phyloP scores from a whole-genome alignment of 30 jellyfish, hydroid and myxozoan species.

The Haliclystus octoradiatus region DNA sequence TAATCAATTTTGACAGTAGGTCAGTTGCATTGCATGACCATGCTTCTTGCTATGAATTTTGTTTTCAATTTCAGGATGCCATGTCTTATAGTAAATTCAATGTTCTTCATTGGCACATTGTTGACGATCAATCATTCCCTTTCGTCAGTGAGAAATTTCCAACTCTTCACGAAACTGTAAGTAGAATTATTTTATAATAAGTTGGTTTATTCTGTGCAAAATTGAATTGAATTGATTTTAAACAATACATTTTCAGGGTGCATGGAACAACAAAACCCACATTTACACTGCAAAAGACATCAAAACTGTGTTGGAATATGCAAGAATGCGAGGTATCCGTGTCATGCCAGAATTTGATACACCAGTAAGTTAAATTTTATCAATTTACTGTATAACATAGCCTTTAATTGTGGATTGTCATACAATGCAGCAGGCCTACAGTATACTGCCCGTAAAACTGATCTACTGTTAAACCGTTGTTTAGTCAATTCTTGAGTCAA shows the following conservation, averaged over 20 bases:
- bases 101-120: slow-evolving; percentile 94
- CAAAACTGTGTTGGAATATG: slow-evolving; percentile 20
- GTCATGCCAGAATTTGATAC: too few species aligned
- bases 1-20: too few species aligned
- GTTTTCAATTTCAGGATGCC: slow-evolving; percentile 62
- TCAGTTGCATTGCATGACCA: too few species aligned
- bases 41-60: too few species aligned
- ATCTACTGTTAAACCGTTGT: too few species aligned
- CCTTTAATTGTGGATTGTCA: too few species aligned
- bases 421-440: too few species aligned
- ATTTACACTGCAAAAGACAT: slow-evolving; percentile 32
- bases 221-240: too few species aligned
- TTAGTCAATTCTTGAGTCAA: too few species aligned
- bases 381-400: too few species aligned
- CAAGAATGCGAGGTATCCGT: slow-evolving; percentile 34
- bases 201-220: not conserved
- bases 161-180: slow-evolving; percentile 48
- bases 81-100: slow-evolving; percentile 83
- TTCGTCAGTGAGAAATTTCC: slow-evolving; percentile 79
- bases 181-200: not conserved
- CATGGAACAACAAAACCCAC: slow-evolving; percentile 31
- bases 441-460: too few species aligned
- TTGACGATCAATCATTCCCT: slow-evolving; percentile 76
- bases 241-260: slow-evolving; percentile 13
- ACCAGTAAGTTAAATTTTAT: too few species aligned